Percentiles rank a stretch among this genome's conserved stretches.
Conservation (phyloP, 2,797 vertebrate genomes). For the Lerista edwardsae region DNA sequence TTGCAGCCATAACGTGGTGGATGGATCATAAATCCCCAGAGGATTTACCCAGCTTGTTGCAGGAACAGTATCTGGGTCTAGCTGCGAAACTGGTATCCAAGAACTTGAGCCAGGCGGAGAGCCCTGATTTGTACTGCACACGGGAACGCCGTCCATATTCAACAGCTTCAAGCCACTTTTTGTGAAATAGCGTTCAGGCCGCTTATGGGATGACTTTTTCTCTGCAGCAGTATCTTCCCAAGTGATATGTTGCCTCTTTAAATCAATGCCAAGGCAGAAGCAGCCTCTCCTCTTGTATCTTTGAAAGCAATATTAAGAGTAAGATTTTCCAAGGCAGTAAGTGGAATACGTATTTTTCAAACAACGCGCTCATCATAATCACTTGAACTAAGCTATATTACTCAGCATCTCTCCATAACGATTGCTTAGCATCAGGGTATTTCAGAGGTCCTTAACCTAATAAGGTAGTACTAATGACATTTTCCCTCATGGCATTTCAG, state of each 20-base stretch:
- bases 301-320: slow-evolving; percentile 37
- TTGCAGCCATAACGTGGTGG: slow-evolving; percentile 89
- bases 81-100: slow-evolving; percentile 81
- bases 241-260: slow-evolving; percentile 79
- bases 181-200: slow-evolving; percentile 86
- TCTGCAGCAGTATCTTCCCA: slow-evolving; percentile 81
- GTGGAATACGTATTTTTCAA: background rate
- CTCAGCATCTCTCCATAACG: background rate
- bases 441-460: background rate
- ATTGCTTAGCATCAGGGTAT: background rate
- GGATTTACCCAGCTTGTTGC: slow-evolving; percentile 80
- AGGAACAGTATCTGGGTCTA: slow-evolving; percentile 50
- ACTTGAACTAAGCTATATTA: background rate
- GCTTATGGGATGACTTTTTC: slow-evolving; percentile 74
- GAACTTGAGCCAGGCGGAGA: slow-evolving; percentile 18
- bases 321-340: background rate
- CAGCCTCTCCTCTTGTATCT: slow-evolving; percentile 91
- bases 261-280: slow-evolving; percentile 87
- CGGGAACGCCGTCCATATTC: slow-evolving; percentile 62
- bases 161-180: slow-evolving; percentile 77
- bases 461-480: background rate
- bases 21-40: slow-evolving; percentile 89
- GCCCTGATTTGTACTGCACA: slow-evolving; percentile 46
- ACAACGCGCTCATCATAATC: background rate
- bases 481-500: too few relatives aligned